Evolutionary conservation across 2,113 vertebrate genomes (phyloP).

Genomic region (Sinocyclocheilus rhinocerous): DNA sequence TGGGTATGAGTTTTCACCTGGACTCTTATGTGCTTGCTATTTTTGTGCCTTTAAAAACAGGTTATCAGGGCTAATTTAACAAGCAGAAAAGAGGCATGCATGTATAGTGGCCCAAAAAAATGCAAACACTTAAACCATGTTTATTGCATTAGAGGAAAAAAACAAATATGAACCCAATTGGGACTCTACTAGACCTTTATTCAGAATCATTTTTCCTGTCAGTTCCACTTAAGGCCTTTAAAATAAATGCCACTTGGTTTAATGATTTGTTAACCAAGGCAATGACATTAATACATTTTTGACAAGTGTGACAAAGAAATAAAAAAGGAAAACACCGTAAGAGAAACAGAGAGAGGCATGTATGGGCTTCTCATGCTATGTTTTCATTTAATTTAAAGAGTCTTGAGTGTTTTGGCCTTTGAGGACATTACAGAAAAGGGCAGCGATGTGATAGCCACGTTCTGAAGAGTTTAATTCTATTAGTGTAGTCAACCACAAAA

Average conservation of each 20-base stretch:
- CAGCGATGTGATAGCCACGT: slow-evolving; percentile 18
- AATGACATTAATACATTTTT: not conserved
- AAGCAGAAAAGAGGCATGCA: not conserved
- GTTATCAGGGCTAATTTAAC: slow-evolving; percentile 9
- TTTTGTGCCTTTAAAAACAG: slow-evolving; percentile 24
- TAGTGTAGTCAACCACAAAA: slow-evolving; percentile 29
- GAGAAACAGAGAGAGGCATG: slow-evolving; percentile 11
- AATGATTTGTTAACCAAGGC: not conserved
- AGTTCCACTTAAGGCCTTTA: slow-evolving; percentile 2
- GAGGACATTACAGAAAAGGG: slow-evolving; percentile 29
- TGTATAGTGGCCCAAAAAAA: not conserved
- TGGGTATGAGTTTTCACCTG: not conserved
- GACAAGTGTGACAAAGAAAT: not conserved
- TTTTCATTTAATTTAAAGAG: not conserved
- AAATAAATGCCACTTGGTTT: slow-evolving; percentile 3
- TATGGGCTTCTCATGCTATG: not conserved
- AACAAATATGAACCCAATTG: not conserved
- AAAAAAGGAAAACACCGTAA: not conserved
- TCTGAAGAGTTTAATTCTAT: slow-evolving; percentile 37
- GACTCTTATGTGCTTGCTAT: not conserved
- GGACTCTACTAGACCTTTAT: not conserved
- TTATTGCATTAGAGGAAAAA: not conserved
- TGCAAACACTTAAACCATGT: not conserved
- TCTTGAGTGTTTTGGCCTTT: slow-evolving; percentile 38
- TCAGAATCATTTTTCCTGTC: not conserved